A percentile compares a stretch with the other conserved stretches of the same genome.
Conservation (phyloP, 2,113 vertebrate species). For the Megaptera novaeangliae region DNA sequence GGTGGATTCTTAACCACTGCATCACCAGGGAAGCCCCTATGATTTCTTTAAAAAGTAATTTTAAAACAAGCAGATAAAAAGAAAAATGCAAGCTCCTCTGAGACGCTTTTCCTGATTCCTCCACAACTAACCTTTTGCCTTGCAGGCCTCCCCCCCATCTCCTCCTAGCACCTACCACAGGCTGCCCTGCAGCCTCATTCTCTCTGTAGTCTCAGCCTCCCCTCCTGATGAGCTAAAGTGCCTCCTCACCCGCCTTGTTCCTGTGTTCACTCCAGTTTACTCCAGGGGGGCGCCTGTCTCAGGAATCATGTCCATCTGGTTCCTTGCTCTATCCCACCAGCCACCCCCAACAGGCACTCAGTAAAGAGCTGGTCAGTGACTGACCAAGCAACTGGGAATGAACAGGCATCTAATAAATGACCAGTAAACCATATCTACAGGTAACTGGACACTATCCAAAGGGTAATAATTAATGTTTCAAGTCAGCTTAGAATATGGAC, state of each 20-base stretch:
- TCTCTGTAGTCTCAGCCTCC: background rate
- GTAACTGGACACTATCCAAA: constrained; percentile 10
- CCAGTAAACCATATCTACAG: background rate
- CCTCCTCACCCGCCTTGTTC: background rate
- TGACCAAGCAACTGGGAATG: background rate
- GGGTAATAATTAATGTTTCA: background rate
- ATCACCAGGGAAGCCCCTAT: background rate
- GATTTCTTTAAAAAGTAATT: constrained; percentile 5
- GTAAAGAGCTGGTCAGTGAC: background rate
- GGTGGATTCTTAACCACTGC: too few species aligned
- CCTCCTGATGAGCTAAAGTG: background rate
- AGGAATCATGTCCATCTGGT: background rate
- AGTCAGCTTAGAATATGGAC: background rate
- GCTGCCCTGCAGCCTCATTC: background rate
- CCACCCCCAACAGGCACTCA: background rate
- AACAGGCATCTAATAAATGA: background rate
- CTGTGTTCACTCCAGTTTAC: background rate
- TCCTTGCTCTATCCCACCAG: background rate
- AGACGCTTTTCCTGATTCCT: background rate
- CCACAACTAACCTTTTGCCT: background rate
- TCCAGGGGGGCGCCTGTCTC: background rate
- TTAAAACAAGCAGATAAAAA: background rate
- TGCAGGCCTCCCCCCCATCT: background rate
- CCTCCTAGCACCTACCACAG: background rate
- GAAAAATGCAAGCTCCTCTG: background rate